A percentile compares a stretch with the other conserved stretches of the same genome.
These are phyloP conservation scores for Chlorops oryzae DNA, from an alignment of 1,140 invertebrate genomes.

Conservation along the genomic window DNA sequence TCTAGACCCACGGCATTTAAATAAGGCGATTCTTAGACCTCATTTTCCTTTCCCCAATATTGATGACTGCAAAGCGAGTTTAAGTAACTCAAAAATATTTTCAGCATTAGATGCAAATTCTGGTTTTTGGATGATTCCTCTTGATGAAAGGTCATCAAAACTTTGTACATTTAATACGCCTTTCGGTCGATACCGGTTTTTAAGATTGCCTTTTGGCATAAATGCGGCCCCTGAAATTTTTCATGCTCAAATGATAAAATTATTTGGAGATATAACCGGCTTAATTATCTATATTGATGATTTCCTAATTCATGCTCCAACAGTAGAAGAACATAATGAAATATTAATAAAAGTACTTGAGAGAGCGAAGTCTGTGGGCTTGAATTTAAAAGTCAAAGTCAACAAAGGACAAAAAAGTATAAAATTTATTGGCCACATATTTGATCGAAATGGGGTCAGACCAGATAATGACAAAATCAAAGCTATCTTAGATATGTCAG, in stretches of 20 bases:
- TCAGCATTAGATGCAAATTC: constrained; percentile 45
- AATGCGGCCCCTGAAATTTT: constrained; percentile 41
- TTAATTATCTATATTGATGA: constrained; percentile 42
- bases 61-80: constrained; percentile 41
- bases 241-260: constrained; percentile 28
- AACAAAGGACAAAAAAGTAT: constrained; percentile 31
- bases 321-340: constrained; percentile 26
- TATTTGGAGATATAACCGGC: constrained; percentile 32
- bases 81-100: constrained; percentile 41
- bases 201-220: constrained; percentile 48
- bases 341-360: constrained; percentile 31
- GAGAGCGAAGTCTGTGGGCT: constrained; percentile 7
- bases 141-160: constrained; percentile 37
- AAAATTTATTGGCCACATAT: constrained; percentile 19
- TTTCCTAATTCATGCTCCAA: constrained; percentile 28
- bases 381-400: constrained; percentile 10
- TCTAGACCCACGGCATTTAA: constrained; percentile 49
- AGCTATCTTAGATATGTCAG: constrained; percentile 24
- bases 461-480: constrained; percentile 21
- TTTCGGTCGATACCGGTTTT: constrained; percentile 39
- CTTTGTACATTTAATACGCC: constrained; percentile 50
- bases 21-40: constrained; percentile 44
- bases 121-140: constrained; percentile 48
- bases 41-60: constrained; percentile 46
- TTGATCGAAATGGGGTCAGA: constrained; percentile 18